Conservation (phyloP, 2,888 invertebrate species). For the Nasonovia ribisnigri region DNA sequence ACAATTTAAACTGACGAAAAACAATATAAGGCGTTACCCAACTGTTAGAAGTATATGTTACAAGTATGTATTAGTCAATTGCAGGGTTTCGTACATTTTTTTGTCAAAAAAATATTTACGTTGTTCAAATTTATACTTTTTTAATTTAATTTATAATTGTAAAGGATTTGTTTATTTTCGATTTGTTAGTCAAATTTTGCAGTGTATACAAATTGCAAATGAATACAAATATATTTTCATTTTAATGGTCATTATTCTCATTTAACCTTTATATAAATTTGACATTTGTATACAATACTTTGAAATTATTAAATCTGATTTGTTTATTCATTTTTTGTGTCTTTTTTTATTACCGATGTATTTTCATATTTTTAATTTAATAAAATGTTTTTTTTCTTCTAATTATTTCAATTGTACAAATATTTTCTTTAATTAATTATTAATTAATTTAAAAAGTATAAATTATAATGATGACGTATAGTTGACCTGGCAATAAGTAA, state of each 20-base stretch:
- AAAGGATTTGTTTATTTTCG: not conserved
- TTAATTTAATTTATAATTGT: not conserved
- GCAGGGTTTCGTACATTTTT: not conserved
- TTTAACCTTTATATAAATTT: not conserved
- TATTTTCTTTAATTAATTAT: not conserved
- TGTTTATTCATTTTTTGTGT: not conserved
- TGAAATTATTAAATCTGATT: not conserved
- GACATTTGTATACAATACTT: not conserved
- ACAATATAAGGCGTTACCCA: not conserved
- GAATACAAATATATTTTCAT: not conserved
- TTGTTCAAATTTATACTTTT: not conserved
- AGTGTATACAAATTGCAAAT: not conserved
- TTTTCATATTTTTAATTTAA: not conserved
- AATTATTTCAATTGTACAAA: not conserved
- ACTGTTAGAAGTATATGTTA: too few species aligned
- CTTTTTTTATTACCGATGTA: not conserved
- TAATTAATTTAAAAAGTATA: not conserved
- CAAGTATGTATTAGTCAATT: not conserved
- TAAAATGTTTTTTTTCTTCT: not conserved
- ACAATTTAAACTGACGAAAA: not conserved
- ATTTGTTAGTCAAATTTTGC: not conserved
- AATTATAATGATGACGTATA: not conserved
- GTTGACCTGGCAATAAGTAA: not conserved
- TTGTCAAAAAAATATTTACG: not conserved
- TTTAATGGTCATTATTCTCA: not conserved